Percentiles rank a stretch among this genome's conserved stretches.
phyloP scores from a whole-genome alignment of 2,113 vertebrate species.

The Corydoras maculifer region DNA sequence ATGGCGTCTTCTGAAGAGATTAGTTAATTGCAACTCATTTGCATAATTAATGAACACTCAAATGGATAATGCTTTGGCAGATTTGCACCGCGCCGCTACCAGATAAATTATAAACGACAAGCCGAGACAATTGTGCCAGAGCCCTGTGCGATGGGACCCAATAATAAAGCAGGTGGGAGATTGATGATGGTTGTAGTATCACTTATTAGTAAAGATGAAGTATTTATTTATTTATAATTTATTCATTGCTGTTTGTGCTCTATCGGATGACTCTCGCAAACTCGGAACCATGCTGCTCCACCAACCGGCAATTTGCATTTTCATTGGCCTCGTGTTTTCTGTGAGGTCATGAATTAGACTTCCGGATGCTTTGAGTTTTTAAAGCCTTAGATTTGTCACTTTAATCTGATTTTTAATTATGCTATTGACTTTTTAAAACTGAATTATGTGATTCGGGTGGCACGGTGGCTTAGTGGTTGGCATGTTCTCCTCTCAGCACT shows the following conservation, averaged over 20 bases:
- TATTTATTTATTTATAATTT: constrained; percentile 16
- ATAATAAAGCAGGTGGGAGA: constrained; percentile 79
- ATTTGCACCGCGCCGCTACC: constrained; percentile 80
- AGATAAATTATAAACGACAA: constrained; percentile 92
- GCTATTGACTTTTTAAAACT: too few relatives aligned
- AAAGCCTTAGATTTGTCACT: too few relatives aligned
- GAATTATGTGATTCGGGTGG: too few relatives aligned
- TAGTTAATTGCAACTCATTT: constrained; percentile 93
- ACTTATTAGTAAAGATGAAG: constrained; percentile 69
- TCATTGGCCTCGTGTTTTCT: constrained; percentile 2
- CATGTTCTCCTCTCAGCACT: too few relatives aligned
- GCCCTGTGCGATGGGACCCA: constrained; percentile 70
- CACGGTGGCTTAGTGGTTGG: too few relatives aligned
- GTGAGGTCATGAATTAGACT: constrained; percentile 4
- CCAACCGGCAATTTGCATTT: neutral
- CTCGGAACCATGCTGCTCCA: neutral
- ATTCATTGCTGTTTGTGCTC: constrained; percentile 18
- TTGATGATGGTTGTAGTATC: constrained; percentile 67
- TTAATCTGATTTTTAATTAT: too few relatives aligned
- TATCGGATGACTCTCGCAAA: constrained; percentile 5
- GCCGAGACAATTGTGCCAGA: constrained; percentile 69
- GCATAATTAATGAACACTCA: constrained; percentile 95
- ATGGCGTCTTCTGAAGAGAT: constrained; percentile 82
- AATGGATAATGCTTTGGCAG: constrained; percentile 88
- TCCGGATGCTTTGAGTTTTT: neutral